Percentiles rank a stretch among this genome's conserved stretches.
Conservation (phyloP, 2,113 vertebrate genomes). For the Oxygymnocypris stewartii region DNA sequence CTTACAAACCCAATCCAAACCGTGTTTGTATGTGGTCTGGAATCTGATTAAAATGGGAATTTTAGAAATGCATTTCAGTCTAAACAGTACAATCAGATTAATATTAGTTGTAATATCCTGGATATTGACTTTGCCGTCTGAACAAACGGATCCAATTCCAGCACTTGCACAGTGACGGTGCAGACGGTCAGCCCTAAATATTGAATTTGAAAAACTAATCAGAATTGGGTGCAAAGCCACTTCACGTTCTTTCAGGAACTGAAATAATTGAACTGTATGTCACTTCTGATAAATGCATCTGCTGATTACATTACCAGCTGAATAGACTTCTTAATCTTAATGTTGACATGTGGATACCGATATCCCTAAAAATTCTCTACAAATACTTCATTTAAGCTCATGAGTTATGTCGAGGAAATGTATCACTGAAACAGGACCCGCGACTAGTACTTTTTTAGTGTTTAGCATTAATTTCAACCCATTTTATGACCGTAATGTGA, state of each 20-base stretch:
- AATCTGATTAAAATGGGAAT: not conserved
- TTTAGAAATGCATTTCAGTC: not conserved
- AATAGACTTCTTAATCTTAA: not conserved
- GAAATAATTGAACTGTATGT: not conserved
- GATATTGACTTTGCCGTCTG: not conserved
- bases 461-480: not conserved
- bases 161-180: not conserved
- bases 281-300: not conserved
- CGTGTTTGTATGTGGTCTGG: not conserved
- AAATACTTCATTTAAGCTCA: not conserved
- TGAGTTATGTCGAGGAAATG: not conserved
- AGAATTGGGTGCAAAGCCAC: not conserved
- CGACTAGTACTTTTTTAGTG: not conserved
- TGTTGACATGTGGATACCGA: not conserved
- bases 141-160: not conserved
- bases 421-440: not conserved
- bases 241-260: not conserved
- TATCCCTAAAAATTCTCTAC: not conserved
- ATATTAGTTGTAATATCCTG: not conserved
- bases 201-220: not conserved
- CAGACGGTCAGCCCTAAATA: not conserved
- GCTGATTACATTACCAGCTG: not conserved
- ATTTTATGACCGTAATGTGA: not conserved
- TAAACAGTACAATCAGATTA: not conserved
- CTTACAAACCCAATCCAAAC: conserved; percentile 1